phyloP scores from a whole-genome alignment of 2,797 vertebrate genomes.

The Bradypus variegatus region DNA sequence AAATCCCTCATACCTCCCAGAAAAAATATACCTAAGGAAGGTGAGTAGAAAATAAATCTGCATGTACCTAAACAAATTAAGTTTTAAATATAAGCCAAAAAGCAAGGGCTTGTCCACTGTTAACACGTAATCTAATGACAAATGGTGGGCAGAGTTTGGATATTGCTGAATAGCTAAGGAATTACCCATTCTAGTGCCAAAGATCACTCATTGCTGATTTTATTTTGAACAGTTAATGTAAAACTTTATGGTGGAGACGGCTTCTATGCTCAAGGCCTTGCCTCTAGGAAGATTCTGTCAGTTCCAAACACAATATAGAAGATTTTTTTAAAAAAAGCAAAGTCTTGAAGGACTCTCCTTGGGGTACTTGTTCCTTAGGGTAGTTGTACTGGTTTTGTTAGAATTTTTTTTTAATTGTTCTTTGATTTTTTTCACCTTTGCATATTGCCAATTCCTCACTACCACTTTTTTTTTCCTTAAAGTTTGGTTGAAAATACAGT shows the following conservation, averaged over 20 bases:
- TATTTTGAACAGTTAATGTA: conserved; percentile 20
- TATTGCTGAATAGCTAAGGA: conserved; percentile 25
- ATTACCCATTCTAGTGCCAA: conserved; percentile 40
- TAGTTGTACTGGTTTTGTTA: not conserved
- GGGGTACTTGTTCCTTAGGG: not conserved
- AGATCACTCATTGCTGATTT: not conserved
- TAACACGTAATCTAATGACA: conserved; percentile 25
- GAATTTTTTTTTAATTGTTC: not conserved
- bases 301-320: conserved; percentile 37
- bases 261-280: not conserved
- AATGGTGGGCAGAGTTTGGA: not conserved
- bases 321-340: not conserved
- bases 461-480: not conserved
- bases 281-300: not conserved
- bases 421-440: not conserved
- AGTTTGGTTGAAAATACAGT: not conserved
- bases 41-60: not conserved
- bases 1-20: not conserved
- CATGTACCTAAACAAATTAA: not conserved
- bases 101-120: not conserved
- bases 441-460: not conserved
- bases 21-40: not conserved
- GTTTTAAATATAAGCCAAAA: not conserved
- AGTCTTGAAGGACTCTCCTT: not conserved
- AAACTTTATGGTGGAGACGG: not conserved